phyloP scores from a whole-genome alignment of 2,113 vertebrate genomes.

The Rhinichthys klamathensis region DNA sequence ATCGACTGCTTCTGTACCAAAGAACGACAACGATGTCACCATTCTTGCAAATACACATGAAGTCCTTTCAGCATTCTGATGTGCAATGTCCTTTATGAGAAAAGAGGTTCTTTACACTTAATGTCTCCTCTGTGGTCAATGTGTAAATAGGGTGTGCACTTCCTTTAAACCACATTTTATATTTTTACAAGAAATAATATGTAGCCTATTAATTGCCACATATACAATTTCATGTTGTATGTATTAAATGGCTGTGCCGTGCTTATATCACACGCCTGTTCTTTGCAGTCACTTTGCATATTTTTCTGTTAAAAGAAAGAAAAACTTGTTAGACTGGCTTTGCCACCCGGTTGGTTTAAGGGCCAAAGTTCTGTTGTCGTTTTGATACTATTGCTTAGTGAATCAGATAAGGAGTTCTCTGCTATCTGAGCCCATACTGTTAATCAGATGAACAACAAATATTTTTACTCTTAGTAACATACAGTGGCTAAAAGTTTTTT shows the following conservation, averaged over 20 bases:
- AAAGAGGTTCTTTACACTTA: background rate
- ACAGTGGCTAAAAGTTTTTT: background rate
- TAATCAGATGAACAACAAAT: background rate
- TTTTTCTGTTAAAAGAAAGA: background rate
- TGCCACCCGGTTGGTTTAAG: background rate
- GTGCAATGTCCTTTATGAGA: conserved; percentile 20
- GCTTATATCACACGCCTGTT: background rate
- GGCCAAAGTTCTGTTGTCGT: background rate
- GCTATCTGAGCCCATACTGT: background rate
- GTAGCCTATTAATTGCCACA: background rate
- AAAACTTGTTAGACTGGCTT: background rate
- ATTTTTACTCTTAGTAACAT: too few relatives aligned
- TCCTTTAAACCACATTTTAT: background rate
- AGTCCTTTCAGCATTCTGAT: background rate
- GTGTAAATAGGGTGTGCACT: background rate
- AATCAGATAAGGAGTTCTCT: background rate
- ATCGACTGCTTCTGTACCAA: background rate
- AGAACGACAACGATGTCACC: background rate
- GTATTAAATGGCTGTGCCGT: background rate
- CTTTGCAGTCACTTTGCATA: background rate
- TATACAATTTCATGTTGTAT: background rate
- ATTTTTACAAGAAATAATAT: background rate
- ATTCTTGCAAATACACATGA: background rate
- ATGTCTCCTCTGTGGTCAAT: background rate
- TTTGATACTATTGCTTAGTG: too few relatives aligned